Conservation (phyloP, 2,113 vertebrate species). For the Hypocryptadius cinnamomeus region DNA sequence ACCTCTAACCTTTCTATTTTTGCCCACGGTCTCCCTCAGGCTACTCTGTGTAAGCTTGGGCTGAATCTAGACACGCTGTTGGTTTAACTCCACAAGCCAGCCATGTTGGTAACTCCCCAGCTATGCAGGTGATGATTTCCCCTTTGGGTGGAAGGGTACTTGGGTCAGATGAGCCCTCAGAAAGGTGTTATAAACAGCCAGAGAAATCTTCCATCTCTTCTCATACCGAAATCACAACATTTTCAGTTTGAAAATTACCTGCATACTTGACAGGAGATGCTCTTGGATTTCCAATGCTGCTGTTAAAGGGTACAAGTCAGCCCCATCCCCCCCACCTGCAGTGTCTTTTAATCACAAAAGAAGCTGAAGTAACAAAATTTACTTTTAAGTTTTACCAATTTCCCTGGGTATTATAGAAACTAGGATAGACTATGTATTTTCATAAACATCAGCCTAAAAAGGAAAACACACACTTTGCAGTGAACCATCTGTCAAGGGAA, state of each 20-base stretch:
- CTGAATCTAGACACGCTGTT: background rate
- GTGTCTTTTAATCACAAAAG: conserved; percentile 22
- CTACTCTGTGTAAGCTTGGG: background rate
- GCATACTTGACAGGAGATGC: background rate
- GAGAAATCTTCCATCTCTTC: background rate
- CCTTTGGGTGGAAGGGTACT: background rate
- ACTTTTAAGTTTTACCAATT: conserved; percentile 35
- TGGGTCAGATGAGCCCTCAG: background rate
- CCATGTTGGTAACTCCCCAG: background rate
- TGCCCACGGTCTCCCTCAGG: conserved; percentile 13
- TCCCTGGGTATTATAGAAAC: conserved; percentile 27
- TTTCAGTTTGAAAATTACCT: background rate
- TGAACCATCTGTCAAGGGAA: conserved; percentile 63
- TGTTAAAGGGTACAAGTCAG: background rate
- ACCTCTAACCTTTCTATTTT: conserved; percentile 51
- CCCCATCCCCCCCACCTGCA: background rate
- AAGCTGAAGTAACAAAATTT: conserved; percentile 19
- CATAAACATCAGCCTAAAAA: conserved; percentile 57
- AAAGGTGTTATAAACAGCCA: background rate
- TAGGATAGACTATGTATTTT: conserved; percentile 56
- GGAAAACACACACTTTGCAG: conserved; percentile 51
- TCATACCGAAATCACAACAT: background rate
- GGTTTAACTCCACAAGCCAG: background rate
- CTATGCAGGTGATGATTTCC: background rate
- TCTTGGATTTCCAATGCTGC: background rate